These are phyloP conservation scores for Pristiophorus japonicus DNA, from an alignment of 2,113 vertebrate genomes.

Conservation along the genomic window DNA sequence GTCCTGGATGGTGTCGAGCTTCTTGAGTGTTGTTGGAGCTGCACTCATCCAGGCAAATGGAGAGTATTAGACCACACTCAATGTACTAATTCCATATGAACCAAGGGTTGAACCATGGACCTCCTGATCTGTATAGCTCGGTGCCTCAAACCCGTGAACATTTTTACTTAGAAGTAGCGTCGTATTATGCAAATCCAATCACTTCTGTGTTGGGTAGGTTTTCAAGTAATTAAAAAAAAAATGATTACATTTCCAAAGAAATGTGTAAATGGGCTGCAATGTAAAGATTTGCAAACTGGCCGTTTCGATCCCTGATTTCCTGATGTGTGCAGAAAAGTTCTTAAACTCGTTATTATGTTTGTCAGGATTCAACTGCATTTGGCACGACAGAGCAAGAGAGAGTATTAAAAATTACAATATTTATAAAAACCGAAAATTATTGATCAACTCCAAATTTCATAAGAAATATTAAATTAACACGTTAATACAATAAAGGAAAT, in stretches of 20 bases:
- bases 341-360: neutral
- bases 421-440: neutral
- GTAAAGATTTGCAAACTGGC: neutral
- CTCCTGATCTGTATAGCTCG: neutral
- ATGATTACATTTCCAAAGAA: neutral
- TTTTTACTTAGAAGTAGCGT: neutral
- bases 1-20: too few species aligned
- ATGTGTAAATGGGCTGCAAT: neutral
- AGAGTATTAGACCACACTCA: neutral
- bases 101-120: neutral
- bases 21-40: too few species aligned
- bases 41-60: too few species aligned
- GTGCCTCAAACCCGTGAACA: neutral
- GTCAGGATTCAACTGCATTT: neutral
- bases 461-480: constrained; percentile 13
- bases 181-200: neutral
- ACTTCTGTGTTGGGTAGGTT: neutral
- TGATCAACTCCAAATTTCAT: constrained; percentile 29
- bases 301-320: neutral
- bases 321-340: neutral
- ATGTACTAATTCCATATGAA: neutral
- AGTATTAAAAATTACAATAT: neutral
- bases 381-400: neutral
- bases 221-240: neutral
- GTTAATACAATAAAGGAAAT: constrained; percentile 15